Evolutionary conservation across 1,140 invertebrate genomes (phyloP).

Genomic region (Bombus superbus): DNA sequence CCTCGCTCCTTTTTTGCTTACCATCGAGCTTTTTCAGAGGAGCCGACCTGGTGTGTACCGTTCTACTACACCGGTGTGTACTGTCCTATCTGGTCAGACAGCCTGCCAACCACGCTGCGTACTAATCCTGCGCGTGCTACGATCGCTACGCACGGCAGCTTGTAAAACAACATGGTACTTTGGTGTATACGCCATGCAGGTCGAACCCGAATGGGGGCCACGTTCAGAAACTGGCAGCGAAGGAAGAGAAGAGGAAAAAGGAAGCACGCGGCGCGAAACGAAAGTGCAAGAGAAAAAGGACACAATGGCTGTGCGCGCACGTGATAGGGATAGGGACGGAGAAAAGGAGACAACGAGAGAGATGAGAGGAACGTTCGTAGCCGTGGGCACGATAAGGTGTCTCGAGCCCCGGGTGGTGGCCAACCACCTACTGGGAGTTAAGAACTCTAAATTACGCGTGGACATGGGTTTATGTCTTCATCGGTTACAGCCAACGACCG

Average conservation of each 20-base stretch:
- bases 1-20: constrained; percentile 26
- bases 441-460: constrained; percentile 80
- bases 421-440: constrained; percentile 78
- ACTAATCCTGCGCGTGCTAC: constrained; percentile 55
- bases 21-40: neutral
- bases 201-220: constrained; percentile 21
- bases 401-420: constrained; percentile 76
- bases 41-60: constrained; percentile 18
- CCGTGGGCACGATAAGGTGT: constrained; percentile 76
- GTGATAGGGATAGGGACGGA: neutral
- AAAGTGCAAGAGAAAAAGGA: constrained; percentile 7
- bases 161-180: constrained; percentile 53
- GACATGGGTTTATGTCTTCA: constrained; percentile 80
- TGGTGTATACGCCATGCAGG: neutral
- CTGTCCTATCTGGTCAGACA: neutral
- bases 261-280: neutral
- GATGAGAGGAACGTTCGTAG: constrained; percentile 46
- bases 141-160: constrained; percentile 59
- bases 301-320: neutral
- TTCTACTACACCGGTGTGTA: neutral
- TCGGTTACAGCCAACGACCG: constrained; percentile 75
- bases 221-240: neutral
- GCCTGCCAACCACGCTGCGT: neutral
- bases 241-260: neutral
- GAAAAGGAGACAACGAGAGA: constrained; percentile 27